Percentiles rank a stretch among this genome's conserved stretches.
phyloP scores from a whole-genome alignment of 1,140 invertebrate species.

The Euwallacea similis region DNA sequence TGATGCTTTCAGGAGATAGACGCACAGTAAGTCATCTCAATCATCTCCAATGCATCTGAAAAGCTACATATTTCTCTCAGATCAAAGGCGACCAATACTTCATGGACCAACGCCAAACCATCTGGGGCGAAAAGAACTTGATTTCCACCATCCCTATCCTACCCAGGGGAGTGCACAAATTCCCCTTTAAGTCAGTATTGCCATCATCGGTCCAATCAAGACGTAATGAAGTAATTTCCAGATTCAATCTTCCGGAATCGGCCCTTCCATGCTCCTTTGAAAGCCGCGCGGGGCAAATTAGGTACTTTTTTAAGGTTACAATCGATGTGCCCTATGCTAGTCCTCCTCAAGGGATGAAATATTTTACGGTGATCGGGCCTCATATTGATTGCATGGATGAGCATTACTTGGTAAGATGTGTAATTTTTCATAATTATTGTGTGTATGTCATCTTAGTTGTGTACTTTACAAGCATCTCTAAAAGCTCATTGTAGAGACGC shows the following conservation, averaged over 20 bases:
- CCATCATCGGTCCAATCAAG: background rate
- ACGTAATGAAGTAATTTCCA: constrained; percentile 30
- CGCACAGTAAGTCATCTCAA: constrained; percentile 57
- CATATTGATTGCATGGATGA: constrained; percentile 88
- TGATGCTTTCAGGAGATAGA: constrained; percentile 74
- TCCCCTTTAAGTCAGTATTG: constrained; percentile 62
- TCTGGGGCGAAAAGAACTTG: constrained; percentile 77
- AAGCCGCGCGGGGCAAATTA: constrained; percentile 75
- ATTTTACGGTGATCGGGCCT: constrained; percentile 82
- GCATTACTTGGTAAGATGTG: constrained; percentile 70
- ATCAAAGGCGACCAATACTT: constrained; percentile 83
- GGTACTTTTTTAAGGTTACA: constrained; percentile 78
- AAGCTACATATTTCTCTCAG: constrained; percentile 27
- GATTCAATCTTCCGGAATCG: constrained; percentile 77
- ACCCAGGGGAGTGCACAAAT: constrained; percentile 73
- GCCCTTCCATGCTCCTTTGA: constrained; percentile 81
- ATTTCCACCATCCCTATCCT: constrained; percentile 68
- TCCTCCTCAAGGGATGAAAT: constrained; percentile 82
- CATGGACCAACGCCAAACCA: constrained; percentile 73
- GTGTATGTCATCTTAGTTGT: background rate
- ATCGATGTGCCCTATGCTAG: constrained; percentile 83
- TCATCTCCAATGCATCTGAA: constrained; percentile 10
- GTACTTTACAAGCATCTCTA: too few species aligned
- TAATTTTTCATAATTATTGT: background rate
- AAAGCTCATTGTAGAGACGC: too few species aligned